phyloP scores from a whole-genome alignment of 2,797 vertebrate species.

The Enoplosus armatus region DNA sequence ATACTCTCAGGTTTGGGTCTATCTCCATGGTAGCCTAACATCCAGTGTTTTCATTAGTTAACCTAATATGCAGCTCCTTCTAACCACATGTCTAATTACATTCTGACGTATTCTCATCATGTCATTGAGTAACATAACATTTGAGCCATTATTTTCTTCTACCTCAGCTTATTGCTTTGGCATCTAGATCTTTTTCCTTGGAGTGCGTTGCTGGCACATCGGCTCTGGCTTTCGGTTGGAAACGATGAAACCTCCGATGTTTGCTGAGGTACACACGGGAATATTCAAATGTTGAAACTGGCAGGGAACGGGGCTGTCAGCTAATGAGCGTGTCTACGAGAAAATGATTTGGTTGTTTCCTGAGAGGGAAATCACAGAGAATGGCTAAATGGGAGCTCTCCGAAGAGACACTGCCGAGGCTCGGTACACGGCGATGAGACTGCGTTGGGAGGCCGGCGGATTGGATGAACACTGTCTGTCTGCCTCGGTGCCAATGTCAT shows the following conservation, averaged over 20 bases:
- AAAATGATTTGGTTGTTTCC: conserved; percentile 88
- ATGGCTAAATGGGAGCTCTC: conserved; percentile 86
- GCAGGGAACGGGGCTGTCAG: conserved; percentile 82
- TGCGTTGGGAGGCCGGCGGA: conserved; percentile 71
- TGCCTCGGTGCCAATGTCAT: conserved; percentile 82
- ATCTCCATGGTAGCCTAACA: conserved; percentile 47
- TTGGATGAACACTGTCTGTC: conserved; percentile 75
- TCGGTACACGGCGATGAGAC: conserved; percentile 55
- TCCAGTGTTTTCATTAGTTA: conserved; percentile 57
- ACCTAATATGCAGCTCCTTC: conserved; percentile 51
- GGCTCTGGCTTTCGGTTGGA: conserved; percentile 79
- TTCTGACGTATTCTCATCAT: conserved; percentile 76
- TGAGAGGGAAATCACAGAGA: conserved; percentile 88
- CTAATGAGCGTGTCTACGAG: conserved; percentile 87
- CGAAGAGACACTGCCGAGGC: conserved; percentile 74
- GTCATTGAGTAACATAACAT: conserved; percentile 76
- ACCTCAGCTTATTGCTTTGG: conserved; percentile 82
- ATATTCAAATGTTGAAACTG: conserved; percentile 86
- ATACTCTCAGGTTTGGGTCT: conserved; percentile 47
- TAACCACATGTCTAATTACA: conserved; percentile 74
- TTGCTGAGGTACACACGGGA: conserved; percentile 85
- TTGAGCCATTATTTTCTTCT: conserved; percentile 73
- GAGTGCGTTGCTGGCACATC: conserved; percentile 82
- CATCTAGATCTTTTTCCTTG: conserved; percentile 77
- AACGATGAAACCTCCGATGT: conserved; percentile 83